Conservation (phyloP, 2,113 vertebrate species). For the Pleuronectes platessa region DNA sequence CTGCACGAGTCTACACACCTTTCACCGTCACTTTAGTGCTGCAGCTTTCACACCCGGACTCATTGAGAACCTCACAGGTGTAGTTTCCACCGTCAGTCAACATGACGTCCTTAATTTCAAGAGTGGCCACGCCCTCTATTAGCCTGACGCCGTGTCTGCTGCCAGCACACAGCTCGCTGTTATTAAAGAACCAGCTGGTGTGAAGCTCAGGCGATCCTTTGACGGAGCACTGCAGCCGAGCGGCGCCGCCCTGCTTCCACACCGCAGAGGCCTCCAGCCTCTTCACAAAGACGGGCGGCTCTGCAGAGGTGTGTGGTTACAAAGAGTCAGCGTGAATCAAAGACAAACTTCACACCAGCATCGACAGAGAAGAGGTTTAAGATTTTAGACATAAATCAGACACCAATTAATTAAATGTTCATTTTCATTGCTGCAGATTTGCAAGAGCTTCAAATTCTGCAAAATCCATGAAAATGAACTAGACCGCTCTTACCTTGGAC, state of each 20-base stretch:
- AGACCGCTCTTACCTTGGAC: constrained; percentile 90
- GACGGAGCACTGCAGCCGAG: constrained; percentile 88
- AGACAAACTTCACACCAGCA: constrained; percentile 31
- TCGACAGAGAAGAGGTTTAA: constrained; percentile 17
- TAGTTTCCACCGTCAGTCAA: constrained; percentile 88
- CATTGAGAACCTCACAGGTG: constrained; percentile 89
- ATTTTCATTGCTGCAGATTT: constrained; percentile 49
- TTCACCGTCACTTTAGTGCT: constrained; percentile 87
- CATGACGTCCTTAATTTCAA: constrained; percentile 85
- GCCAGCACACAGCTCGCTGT: constrained; percentile 85
- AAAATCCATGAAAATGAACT: constrained; percentile 34
- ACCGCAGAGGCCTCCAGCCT: constrained; percentile 88
- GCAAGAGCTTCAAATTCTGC: constrained; percentile 44
- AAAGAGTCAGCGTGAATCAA: constrained; percentile 33
- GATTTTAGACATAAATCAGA: background rate
- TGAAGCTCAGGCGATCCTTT: constrained; percentile 93
- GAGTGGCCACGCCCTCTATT: constrained; percentile 82
- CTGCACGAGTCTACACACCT: constrained; percentile 82
- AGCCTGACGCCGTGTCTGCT: constrained; percentile 83
- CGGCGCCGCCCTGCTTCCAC: constrained; percentile 88
- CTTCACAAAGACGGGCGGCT: constrained; percentile 86
- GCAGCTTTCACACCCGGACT: constrained; percentile 90
- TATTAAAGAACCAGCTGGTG: constrained; percentile 91
- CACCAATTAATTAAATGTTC: constrained; percentile 23
- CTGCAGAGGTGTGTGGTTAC: constrained; percentile 75